Evolutionary conservation across 2,113 vertebrate genomes (phyloP), one percentile per base, ranked within the genome.

Genomic region (Scomber colias): DNA sequence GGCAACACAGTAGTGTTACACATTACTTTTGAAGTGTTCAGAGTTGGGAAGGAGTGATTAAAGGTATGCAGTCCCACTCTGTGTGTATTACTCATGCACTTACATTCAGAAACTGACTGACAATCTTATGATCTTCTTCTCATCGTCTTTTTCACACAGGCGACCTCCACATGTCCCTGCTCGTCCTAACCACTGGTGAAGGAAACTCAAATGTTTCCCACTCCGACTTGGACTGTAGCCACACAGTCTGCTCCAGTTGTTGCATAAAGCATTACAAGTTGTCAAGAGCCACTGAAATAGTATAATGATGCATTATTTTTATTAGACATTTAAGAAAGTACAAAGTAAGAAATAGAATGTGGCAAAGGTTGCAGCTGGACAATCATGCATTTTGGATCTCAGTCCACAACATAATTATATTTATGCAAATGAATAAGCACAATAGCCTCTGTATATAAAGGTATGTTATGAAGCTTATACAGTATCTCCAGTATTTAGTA

Each of bases 141-240:
- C 30, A 16, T 71, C 73, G 12, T 68, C 48, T 61, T 66, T 35
- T 76, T 78, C 81, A 53, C 40, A 57, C 87, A 92, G 92, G 80
- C 81, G 88, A 21, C 87, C 91, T 16, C 89, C 89, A 16, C 88
- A 90, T 12, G 35, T 77, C 67, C 88, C 86, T 4, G 77, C 90
- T 75, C 87, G 89, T 45, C 80, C 87, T 15, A 89, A 81, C 82
- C 79, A 88, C 14, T 81, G 88, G 79, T 91, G 87, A 92, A 16
- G 55, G 66, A 73, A 61, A 3, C 51, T 10, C 54, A n/a, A 14
- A n/a, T 21, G 5, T 4, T 1, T 8, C 19, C 1, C 45, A 27
- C 49, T 11, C 45, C 11, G 16, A n/a, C 40, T 53, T 0, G 9
- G 48, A 71, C 67, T 50, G 53, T 2, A 16, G 40, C 50, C 16